Percentiles rank a stretch among this genome's conserved stretches.
These are phyloP conservation scores for Vollenhovia emeryi DNA, from an alignment of 1,140 invertebrate genomes.

Conservation along the genomic window DNA sequence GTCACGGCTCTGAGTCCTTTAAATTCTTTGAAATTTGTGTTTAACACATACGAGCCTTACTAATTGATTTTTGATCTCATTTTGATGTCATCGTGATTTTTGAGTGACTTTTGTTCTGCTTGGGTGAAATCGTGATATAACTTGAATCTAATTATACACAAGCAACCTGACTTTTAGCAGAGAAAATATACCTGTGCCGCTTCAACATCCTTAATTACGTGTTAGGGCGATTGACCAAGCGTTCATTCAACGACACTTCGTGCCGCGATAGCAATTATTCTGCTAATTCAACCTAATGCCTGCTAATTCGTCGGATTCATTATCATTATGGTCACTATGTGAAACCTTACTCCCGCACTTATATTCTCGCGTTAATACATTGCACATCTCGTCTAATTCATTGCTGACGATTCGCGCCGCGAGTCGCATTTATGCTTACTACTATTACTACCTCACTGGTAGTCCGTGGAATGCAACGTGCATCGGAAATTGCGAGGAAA, in stretches of 20 bases:
- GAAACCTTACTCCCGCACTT: neutral
- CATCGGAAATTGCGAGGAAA: conserved; percentile 46
- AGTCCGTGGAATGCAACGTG: neutral
- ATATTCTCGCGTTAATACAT: neutral
- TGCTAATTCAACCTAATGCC: conserved; percentile 47
- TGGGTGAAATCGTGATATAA: too few species aligned
- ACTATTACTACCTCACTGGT: too few species aligned
- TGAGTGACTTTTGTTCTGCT: too few species aligned
- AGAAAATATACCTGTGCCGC: too few species aligned
- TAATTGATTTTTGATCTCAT: too few species aligned
- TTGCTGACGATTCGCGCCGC: neutral
- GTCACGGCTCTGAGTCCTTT: too few species aligned
- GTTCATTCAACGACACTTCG: neutral
- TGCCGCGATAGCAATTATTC: conserved; percentile 30
- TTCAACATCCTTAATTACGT: conserved; percentile 6
- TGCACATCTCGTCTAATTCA: neutral
- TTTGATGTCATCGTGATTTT: too few species aligned
- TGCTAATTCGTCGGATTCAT: conserved; percentile 21
- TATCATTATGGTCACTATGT: conserved; percentile 16
- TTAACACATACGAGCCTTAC: too few species aligned
- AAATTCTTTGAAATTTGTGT: too few species aligned
- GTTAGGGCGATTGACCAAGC: neutral
- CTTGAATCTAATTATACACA: too few species aligned
- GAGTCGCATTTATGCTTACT: neutral
- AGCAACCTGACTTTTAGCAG: too few species aligned